Evolutionary conservation across 2,888 invertebrate species (phyloP).

Genomic region (Rotaria sp.): DNA sequence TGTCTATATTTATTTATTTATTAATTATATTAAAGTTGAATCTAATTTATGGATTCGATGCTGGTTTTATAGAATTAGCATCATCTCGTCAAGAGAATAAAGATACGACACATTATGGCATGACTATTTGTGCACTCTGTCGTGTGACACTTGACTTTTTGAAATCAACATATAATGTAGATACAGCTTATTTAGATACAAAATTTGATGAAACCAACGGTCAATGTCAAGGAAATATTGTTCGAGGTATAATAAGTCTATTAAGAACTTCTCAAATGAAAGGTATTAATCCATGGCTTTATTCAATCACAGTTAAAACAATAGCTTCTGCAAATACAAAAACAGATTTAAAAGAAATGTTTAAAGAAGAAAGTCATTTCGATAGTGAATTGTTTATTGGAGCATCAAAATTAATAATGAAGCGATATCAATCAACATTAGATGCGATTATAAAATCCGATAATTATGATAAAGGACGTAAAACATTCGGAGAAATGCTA

Average conservation of each 20-base stretch:
- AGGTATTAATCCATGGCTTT: not conserved
- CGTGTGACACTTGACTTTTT: not conserved
- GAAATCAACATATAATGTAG: too few species aligned
- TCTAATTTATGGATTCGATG: not conserved
- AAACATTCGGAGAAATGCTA: not conserved
- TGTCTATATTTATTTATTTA: too few species aligned
- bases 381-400: not conserved
- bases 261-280: too few species aligned
- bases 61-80: not conserved
- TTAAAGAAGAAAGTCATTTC: not conserved
- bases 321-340: not conserved
- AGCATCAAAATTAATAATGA: not conserved
- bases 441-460: not conserved
- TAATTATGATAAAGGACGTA: constrained; percentile 13
- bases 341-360: constrained; percentile 10
- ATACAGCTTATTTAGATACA: not conserved
- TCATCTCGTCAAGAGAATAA: not conserved
- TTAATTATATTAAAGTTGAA: not conserved
- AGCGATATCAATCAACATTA: not conserved
- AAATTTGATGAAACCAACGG: not conserved
- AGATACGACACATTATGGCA: constrained; percentile 1
- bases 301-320: not conserved
- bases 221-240: not conserved
- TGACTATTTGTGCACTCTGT: not conserved
- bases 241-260: too few species aligned